Conservation (phyloP, 1,140 invertebrate genomes). For the Drosophila ogumai region DNA sequence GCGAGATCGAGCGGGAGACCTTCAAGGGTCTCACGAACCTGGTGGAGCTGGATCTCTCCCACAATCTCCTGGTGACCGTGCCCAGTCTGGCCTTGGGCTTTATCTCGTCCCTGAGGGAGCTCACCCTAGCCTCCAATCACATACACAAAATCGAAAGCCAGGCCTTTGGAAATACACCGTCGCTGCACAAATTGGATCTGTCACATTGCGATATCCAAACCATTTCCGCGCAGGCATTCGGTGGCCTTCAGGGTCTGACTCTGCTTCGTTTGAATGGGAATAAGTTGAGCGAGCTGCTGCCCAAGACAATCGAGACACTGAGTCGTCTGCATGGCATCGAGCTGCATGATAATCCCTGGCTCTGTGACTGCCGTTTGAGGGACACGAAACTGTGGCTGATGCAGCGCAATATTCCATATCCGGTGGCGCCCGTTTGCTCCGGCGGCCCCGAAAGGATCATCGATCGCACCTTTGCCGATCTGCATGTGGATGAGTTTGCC, state of each 20-base stretch:
- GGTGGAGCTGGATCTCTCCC: constrained; percentile 93
- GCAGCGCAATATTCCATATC: constrained; percentile 92
- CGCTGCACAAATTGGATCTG: constrained; percentile 93
- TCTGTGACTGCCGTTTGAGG: constrained; percentile 94
- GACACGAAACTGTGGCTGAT: constrained; percentile 94
- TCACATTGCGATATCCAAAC: constrained; percentile 92
- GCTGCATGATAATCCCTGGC: constrained; percentile 96
- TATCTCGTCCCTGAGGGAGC: constrained; percentile 91
- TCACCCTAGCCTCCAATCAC: constrained; percentile 92
- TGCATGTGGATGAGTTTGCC: constrained; percentile 93
- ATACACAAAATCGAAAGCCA: constrained; percentile 91
- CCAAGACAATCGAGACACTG: constrained; percentile 90
- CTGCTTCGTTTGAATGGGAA: constrained; percentile 93
- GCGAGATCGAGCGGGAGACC: constrained; percentile 93
- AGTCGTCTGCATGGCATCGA: constrained; percentile 92
- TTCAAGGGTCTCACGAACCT: constrained; percentile 94
- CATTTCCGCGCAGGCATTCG: constrained; percentile 91
- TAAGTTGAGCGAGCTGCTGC: constrained; percentile 89
- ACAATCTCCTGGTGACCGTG: constrained; percentile 91
- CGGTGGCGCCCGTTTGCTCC: constrained; percentile 90
- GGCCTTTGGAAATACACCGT: constrained; percentile 90
- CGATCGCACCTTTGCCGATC: constrained; percentile 90
- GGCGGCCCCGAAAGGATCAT: constrained; percentile 88
- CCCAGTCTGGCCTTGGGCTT: constrained; percentile 91
- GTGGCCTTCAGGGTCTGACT: constrained; percentile 91